Evolutionary conservation across 2,888 invertebrate genomes (phyloP).

Genomic region (Pseudococcus jackbeardsleyi): DNA sequence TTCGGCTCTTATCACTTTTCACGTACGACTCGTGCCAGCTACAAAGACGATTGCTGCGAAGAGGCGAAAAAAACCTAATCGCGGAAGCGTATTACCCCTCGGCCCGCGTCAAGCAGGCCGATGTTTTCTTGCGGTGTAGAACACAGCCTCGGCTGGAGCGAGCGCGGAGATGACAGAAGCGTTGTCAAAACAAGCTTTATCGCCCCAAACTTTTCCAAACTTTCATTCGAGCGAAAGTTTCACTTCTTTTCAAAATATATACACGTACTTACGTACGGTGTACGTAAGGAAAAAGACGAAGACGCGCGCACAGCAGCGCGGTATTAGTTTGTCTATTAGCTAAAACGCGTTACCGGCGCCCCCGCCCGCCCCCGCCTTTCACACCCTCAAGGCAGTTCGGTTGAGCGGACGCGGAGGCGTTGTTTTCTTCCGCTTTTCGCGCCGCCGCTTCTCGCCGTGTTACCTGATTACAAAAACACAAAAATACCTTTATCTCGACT

Average conservation of each 20-base stretch:
- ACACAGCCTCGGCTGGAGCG: not conserved
- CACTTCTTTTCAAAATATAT: constrained; percentile 18
- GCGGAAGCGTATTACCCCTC: not conserved
- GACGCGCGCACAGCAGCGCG: not conserved
- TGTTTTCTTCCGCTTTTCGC: constrained; percentile 29
- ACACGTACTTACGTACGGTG: not conserved
- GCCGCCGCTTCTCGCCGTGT: not conserved
- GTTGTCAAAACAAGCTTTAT: constrained; percentile 54
- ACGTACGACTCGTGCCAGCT: not conserved
- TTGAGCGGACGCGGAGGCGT: not conserved
- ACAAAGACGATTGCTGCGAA: not conserved
- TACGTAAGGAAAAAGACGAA: not conserved
- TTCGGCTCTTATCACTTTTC: not conserved
- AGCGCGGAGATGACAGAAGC: constrained; percentile 12
- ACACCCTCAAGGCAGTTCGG: not conserved
- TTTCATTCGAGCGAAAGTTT: constrained; percentile 44
- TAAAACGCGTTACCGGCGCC: not conserved
- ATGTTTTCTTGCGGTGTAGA: not conserved
- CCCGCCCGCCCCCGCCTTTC: not conserved
- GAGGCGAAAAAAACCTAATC: not conserved
- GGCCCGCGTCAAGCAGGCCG: not conserved
- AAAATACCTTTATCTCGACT: constrained; percentile 54
- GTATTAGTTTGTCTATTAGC: constrained; percentile 54
- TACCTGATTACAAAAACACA: constrained; percentile 46
- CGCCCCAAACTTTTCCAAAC: constrained; percentile 26